These are phyloP conservation scores for Australoheros scitulus DNA, from an alignment of 2,113 vertebrate species.

Conservation along the genomic window DNA sequence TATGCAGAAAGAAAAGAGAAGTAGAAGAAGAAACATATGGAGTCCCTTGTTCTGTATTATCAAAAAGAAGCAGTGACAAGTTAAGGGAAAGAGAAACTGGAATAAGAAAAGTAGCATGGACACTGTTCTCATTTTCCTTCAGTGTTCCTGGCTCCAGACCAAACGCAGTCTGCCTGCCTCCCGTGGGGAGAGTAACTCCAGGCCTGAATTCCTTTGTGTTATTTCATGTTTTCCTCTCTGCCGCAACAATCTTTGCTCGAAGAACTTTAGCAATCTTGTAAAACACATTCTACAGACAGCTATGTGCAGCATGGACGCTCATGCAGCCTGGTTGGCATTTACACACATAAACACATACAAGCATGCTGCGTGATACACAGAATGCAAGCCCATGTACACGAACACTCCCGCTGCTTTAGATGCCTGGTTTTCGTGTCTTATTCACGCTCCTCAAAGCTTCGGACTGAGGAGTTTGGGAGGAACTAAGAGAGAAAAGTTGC, in stretches of 20 bases:
- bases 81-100: not conserved
- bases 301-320: not conserved
- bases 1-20: not conserved
- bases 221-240: constrained; percentile 60
- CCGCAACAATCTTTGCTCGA: not conserved
- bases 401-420: not conserved
- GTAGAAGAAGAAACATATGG: not conserved
- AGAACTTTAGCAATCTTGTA: not conserved
- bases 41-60: not conserved
- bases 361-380: not conserved
- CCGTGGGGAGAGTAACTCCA: constrained; percentile 58
- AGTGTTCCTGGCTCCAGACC: constrained; percentile 53
- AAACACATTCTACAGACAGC: constrained; percentile 4
- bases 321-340: not conserved
- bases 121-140: constrained; percentile 1
- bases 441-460: constrained; percentile 35
- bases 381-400: not conserved
- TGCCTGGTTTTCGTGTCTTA: not conserved
- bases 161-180: constrained; percentile 46
- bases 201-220: constrained; percentile 66
- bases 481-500: not conserved
- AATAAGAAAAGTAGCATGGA: not conserved
- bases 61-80: not conserved
- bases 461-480: constrained; percentile 3
- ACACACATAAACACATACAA: constrained; percentile 9